A percentile compares a stretch with the other conserved stretches of the same genome.
Evolutionary conservation across 2,888 invertebrate species (phyloP).

Genomic region (Steromphala cineraria): DNA sequence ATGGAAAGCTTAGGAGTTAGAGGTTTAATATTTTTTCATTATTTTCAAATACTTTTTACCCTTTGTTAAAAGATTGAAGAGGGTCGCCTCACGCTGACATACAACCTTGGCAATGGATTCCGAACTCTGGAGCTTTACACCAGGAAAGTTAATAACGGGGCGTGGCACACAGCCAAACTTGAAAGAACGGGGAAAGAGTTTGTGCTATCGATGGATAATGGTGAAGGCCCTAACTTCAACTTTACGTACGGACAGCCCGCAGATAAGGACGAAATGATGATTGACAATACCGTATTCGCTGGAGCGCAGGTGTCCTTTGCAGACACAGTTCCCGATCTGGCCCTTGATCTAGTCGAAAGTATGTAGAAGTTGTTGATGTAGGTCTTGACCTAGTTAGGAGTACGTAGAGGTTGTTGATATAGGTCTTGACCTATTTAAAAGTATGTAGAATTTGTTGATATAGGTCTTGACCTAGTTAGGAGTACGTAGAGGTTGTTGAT

Average conservation of each 20-base stretch:
- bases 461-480: too few species aligned
- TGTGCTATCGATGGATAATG: constrained; percentile 93
- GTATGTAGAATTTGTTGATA: too few species aligned
- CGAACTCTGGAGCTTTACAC: constrained; percentile 86
- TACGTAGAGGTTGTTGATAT: too few species aligned
- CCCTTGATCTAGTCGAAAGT: constrained; percentile 45
- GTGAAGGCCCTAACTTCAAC: constrained; percentile 83
- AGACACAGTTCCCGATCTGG: constrained; percentile 2
- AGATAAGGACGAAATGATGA: constrained; percentile 43
- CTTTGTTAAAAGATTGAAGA: not conserved
- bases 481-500: too few species aligned
- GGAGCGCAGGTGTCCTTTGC: constrained; percentile 79
- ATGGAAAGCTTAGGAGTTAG: too few species aligned
- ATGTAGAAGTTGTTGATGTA: constrained; percentile 28
- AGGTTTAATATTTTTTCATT: too few species aligned
- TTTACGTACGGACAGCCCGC: constrained; percentile 76
- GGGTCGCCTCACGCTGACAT: constrained; percentile 79
- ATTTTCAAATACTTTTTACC: too few species aligned
- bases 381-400: too few species aligned
- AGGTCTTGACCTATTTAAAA: too few species aligned
- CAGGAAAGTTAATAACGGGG: constrained; percentile 92
- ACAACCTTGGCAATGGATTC: constrained; percentile 91
- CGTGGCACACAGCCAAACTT: constrained; percentile 96
- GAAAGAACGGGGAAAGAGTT: constrained; percentile 94
- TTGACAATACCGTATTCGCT: constrained; percentile 90